Evolutionary conservation across 2,888 invertebrate genomes (phyloP), one percentile per base, ranked within the genome.

Genomic region (Leptinotarsa tumamoca): DNA sequence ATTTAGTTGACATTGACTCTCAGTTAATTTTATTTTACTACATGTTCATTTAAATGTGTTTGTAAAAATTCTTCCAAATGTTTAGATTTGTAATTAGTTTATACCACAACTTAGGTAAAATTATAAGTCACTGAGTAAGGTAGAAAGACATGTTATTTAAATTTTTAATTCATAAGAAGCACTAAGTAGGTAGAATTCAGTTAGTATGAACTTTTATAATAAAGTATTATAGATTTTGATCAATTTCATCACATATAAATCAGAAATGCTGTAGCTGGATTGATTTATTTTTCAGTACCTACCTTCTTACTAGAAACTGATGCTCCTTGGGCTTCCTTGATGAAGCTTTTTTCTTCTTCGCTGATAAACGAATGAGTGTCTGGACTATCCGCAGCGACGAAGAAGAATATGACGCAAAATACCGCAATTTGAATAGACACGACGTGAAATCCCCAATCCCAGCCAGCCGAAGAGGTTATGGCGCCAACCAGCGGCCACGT

Each of bases 371-470:
- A 91, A 83, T 94, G 93, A 58, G 92, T 90, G 0, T 87, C 87
- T 0, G 94, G 94, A 33, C 90, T 90, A 83, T 94, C 93, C 0
- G 91, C 90, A 0, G 93, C 91, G 14, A 94, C 83, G 63, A 92
- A 88, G 87, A 91, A 91, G 92, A 94, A 94, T 13, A 92, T 86
- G 0, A 87, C 79, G 50, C 91, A 90, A 88, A 93, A 92, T 7
- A 92, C 77, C 0, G 91, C 52, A 67, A 92, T 90, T 15, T 93
- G 84, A 0, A 90, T 86, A 0, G 91, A 91, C 0, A 93, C 90
- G 3, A 92, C 88, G 83, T 94, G 93, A 87, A 93, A 94, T 2
- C 92, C 93, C 84, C 91, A 91, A 33, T 90, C 90, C 94, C 94
- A 94, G 74, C 92, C 93, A 27, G 90, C 88, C 15, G 87, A 86